Base-by-base conservation (phyloP, 2,113 vertebrate species). In the Phoxinus phoxinus region DNA sequence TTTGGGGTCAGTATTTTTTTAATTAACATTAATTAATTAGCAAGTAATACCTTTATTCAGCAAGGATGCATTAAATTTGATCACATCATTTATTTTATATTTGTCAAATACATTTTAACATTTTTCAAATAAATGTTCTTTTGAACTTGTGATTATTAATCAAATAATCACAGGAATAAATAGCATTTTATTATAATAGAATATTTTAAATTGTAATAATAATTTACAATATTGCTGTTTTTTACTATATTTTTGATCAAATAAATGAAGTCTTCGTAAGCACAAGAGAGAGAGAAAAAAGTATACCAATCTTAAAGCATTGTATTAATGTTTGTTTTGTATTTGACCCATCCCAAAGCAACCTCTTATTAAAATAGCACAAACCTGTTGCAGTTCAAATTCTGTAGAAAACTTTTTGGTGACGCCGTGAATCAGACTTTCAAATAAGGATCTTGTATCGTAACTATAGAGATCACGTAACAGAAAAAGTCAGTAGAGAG, bases 361-460 rank as follows among this genome's bases (percentile, higher is more conserved):
- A 35, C 7, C 17, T 21, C 17, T 35, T 69, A 23, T 21, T 69
- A 6, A 11, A 72, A 23, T 10, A 19, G 41, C 15, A 30, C 83
- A 27, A 30, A 98, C 97, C 97, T 97, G 93, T 8, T 94, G 72
- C 84, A 97, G 95, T 37, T 98, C 96, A 35, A 93, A 95, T 3
- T 96, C 91, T 0, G 94, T 82, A 51, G 95, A 93, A 77, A 99
- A 98, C 4, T 95, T 91, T 80, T 79, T 86, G 0, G 95, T 96
- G 82, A 96, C 92, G 0, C 85, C 59, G 0, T 2, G n/a, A 83
- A 98, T 95, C 79, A 99, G 89, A 12, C 59, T 35, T 37, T 92
- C 90, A 90, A 97, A 96, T 58, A 95, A 97, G 87, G 95, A 95
- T 27, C 94, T 95, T 0, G 91, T 92, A 0, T 96, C 97, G 0